Evolutionary conservation across 2,888 invertebrate genomes (phyloP), one percentile per base, ranked within the genome.

Genomic region (Stenotaenia linearis): DNA sequence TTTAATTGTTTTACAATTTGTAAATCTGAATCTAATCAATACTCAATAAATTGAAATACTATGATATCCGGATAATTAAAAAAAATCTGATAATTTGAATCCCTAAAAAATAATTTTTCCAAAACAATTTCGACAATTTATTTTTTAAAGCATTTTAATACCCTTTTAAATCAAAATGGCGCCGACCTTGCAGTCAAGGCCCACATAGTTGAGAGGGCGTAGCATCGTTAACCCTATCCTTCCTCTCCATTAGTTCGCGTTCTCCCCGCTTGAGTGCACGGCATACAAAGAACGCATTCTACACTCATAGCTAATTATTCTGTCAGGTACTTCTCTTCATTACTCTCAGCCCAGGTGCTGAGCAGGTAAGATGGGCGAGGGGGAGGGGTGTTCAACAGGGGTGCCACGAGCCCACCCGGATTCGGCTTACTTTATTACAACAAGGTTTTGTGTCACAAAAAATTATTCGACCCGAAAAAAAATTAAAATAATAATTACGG

Each of bases 191-290:
- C 61, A 61, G 61, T 61, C 61, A 61, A 61, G 61, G 61, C 61
- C 61, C 61, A 61, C 61, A 61, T 61, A 61, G 61, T 61, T 61
- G 61, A 61, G 61, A 61, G 61, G 61, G 61, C 61, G 61, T 61
- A 61, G 23, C 61, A 61, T 61, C 61, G 61, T 61, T 61, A 61
- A 61, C 61, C 61, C 61, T 61, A 61, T 61, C 61, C 61, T 61
- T 61, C 61, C 61, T 61, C 61, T 61, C 61, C 61, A 61, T 61
- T 61, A 61, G 61, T 61, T 61, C 61, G 61, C 61, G 23, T 61
- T 61, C 61, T 61, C 61, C 61, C 61, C 61, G 61, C 61, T 61
- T 61, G 61, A 61, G 61, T 61, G 61, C 61, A 61, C 61, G 23
- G 61, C 61, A 23, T 61, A 61, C 61, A 61, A 61, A 61, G 61